Evolutionary conservation across 2,797 vertebrate genomes (phyloP), one percentile per base, ranked within the genome.

Genomic region (Dromococcyx pavoninus): DNA sequence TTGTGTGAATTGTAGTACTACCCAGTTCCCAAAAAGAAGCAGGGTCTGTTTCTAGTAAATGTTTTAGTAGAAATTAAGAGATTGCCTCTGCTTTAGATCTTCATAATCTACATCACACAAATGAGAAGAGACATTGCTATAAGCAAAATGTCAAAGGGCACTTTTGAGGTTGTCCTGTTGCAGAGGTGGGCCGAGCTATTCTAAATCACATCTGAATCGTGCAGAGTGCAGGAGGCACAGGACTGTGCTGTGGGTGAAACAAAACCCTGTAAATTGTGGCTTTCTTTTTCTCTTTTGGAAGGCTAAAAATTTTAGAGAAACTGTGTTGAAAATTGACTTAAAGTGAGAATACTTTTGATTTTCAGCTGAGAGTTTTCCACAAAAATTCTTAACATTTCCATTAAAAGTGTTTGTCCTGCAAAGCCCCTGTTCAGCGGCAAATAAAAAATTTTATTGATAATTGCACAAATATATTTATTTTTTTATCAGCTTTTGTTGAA

Each of bases 21-120:
- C 51, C 57, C 51, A 72, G 60, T 71, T 41, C 76, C 57, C 53
- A 73, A 78, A 64, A 23, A 91, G 74, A 84, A 84, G 84, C 81
- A 93, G 44, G 74, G n/a, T 78, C 80, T 88, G 66, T 88, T 79
- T 86, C 58, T 84, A 66, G 79, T 90, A 84, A 88, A 35, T 39
- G 17, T 73, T 91, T 76, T 53, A 56, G 67, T 41, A 81, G 76
- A 93, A 96, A 84, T 70, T 73, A 84, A 71, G 76, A 85, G 56
- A 73, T 91, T 89, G 19, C 28, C 48, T 14, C 44, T 64, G 61
- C 62, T 85, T 86, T 88, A 67, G 60, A 41, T 91, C 53, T 76
- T 88, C 8, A 7, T 72, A 48, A 70, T 86, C 79, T 81, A 27
- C 22, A 84, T 88, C 43, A 27, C 78, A 53, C 53, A 80, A 91